Percentiles rank a stretch among this genome's conserved stretches.
Conservation (phyloP, 1,140 invertebrate species). For the Holcopasites calliopsidis region DNA sequence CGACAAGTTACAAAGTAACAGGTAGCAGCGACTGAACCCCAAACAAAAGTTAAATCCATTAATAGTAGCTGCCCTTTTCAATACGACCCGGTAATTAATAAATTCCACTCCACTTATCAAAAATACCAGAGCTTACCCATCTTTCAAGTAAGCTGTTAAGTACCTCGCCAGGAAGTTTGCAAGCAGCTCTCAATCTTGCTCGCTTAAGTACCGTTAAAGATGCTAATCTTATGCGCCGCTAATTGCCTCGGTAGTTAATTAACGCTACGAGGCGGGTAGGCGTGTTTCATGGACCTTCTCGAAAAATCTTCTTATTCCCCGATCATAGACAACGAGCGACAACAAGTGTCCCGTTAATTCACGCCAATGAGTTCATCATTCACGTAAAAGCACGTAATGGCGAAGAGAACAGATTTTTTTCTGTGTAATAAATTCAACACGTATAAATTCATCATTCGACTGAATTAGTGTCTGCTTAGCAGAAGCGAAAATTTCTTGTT, state of each 20-base stretch:
- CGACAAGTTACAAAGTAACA: too few species aligned
- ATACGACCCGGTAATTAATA: background rate
- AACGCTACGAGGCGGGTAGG: background rate
- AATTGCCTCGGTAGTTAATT: conserved; percentile 20
- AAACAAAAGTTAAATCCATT: background rate
- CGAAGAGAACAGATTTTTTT: too few species aligned
- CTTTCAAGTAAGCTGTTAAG: background rate
- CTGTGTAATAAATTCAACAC: too few species aligned
- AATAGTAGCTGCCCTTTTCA: background rate
- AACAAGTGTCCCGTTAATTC: conserved; percentile 22
- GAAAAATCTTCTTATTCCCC: background rate
- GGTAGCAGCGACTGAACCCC: too few species aligned
- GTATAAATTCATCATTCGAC: too few species aligned
- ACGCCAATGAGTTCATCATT: background rate
- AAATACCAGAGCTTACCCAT: background rate
- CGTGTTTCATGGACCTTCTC: background rate
- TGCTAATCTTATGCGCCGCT: conserved; percentile 12
- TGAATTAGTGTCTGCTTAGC: too few species aligned
- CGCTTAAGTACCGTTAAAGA: background rate
- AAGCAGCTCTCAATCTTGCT: background rate
- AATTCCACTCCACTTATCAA: background rate
- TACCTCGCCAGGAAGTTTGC: background rate
- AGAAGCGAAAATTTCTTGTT: too few species aligned
- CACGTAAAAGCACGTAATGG: background rate
- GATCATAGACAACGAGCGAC: background rate